These are phyloP conservation scores for Scaptomyza polygonia DNA, from an alignment of 2,888 invertebrate genomes.

Conservation along the genomic window DNA sequence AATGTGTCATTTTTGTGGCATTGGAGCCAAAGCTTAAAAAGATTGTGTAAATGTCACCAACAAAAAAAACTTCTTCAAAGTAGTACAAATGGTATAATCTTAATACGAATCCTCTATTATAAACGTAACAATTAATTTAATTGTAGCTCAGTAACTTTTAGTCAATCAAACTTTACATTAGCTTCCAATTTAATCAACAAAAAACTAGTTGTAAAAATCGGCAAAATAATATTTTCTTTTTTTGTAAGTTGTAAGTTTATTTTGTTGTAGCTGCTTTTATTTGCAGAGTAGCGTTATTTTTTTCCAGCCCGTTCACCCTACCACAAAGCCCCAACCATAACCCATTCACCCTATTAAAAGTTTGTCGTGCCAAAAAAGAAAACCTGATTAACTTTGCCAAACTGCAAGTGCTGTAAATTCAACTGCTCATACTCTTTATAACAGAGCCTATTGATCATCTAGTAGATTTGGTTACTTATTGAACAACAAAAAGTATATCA, in stretches of 20 bases:
- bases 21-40: conserved; percentile 2
- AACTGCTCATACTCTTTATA: conserved; percentile 9
- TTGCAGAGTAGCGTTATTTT: conserved; percentile 18
- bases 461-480: neutral
- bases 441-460: neutral
- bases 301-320: conserved; percentile 3
- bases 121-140: neutral
- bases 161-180: neutral
- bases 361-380: conserved; percentile 33
- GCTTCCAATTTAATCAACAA: neutral
- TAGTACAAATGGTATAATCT: neutral
- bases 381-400: conserved; percentile 51
- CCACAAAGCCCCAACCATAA: neutral
- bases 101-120: neutral
- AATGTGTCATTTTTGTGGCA: conserved; percentile 51
- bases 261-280: conserved; percentile 42
- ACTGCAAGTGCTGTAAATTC: conserved; percentile 33
- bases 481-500: neutral
- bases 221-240: conserved; percentile 1
- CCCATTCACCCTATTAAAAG: conserved; percentile 44
- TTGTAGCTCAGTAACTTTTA: neutral
- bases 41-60: neutral
- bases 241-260: conserved; percentile 9
- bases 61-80: neutral
- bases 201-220: neutral